These are phyloP conservation scores for Callipepla squamata DNA, from an alignment of 2,113 vertebrate genomes.

Conservation along the genomic window DNA sequence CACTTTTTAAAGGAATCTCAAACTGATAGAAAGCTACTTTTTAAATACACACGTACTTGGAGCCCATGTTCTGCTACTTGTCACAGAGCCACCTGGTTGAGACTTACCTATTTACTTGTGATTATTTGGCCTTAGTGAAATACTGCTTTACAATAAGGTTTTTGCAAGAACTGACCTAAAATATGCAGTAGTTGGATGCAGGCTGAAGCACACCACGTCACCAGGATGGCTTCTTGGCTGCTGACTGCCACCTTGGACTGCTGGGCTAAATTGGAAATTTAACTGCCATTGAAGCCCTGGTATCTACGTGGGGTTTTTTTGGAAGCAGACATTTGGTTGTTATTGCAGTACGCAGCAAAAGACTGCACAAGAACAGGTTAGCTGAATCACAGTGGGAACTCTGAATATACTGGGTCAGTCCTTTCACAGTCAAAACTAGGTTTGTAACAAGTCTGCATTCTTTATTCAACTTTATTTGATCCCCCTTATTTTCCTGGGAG, in stretches of 20 bases:
- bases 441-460: not conserved
- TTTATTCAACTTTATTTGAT: conserved; percentile 11
- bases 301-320: not conserved
- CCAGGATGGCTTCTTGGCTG: not conserved
- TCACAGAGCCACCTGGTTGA: not conserved
- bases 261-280: not conserved
- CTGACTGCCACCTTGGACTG: not conserved
- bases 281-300: not conserved
- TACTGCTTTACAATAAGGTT: not conserved
- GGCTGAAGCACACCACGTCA: not conserved
- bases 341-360: not conserved
- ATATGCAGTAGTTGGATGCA: not conserved
- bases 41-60: not conserved
- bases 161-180: not conserved
- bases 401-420: not conserved
- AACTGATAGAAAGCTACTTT: not conserved
- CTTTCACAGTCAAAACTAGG: not conserved
- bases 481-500: not conserved
- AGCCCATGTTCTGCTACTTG: not conserved
- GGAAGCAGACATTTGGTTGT: not conserved
- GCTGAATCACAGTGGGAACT: not conserved
- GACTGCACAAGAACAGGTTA: not conserved
- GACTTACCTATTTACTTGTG: not conserved
- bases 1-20: not conserved
- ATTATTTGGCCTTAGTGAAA: not conserved